Conservation (phyloP, 2,113 vertebrate genomes). For the Xiphorhynchus elegans region DNA sequence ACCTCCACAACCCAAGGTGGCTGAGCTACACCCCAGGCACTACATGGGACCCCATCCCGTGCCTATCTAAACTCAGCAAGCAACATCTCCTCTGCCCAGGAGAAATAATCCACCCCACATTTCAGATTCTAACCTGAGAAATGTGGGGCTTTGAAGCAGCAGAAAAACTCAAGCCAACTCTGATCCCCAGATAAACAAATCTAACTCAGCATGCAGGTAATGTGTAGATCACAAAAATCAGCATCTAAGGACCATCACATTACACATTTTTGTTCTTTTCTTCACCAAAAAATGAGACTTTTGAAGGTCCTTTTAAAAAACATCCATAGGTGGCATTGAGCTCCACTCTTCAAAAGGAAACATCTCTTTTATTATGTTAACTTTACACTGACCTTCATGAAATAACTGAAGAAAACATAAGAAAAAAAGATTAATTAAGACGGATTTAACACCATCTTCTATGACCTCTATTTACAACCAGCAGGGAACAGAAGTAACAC, state of each 20-base stretch:
- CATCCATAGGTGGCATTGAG: neutral
- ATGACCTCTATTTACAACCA: neutral
- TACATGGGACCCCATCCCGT: fast-evolving
- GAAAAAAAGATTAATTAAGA: neutral
- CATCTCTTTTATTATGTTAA: neutral
- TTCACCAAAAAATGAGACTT: neutral
- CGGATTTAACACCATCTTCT: neutral
- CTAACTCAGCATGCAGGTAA: neutral
- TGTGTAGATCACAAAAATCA: neutral
- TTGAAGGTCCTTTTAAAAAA: neutral
- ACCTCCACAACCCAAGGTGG: neutral
- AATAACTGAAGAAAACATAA: neutral
- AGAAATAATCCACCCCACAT: neutral
- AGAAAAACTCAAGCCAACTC: neutral
- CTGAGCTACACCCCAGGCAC: neutral
- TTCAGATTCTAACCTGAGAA: neutral
- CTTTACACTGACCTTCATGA: neutral
- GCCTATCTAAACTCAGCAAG: neutral
- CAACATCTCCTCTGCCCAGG: neutral
- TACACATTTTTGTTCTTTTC: neutral
- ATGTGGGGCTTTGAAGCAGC: neutral
- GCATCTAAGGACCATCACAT: neutral
- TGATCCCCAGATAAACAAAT: neutral
- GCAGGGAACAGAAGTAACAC: neutral
- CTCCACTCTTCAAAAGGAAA: neutral